Conservation (phyloP, 2,888 invertebrate species). For the Melieria omissa region DNA sequence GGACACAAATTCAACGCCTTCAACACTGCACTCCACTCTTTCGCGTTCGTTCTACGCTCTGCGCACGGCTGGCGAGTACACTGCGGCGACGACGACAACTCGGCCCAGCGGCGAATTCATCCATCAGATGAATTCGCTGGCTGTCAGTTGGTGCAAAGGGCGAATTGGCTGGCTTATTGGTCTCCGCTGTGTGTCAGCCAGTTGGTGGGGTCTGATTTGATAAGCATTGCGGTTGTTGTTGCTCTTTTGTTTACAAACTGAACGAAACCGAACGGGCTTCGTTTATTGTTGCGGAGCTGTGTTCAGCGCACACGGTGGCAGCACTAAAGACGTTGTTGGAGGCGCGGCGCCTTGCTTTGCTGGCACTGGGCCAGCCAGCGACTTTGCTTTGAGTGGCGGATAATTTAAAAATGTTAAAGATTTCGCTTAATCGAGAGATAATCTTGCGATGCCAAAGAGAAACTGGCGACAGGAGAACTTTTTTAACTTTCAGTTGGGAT, state of each 20-base stretch:
- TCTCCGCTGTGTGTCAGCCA: background rate
- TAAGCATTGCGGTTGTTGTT: constrained; percentile 11
- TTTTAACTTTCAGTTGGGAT: no score
- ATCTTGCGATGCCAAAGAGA: no score
- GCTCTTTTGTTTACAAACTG: constrained; percentile 18
- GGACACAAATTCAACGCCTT: background rate
- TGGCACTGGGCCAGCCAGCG: background rate
- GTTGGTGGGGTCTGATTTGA: constrained; percentile 1
- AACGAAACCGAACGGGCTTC: constrained; percentile 25
- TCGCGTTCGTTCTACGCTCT: constrained; percentile 18
- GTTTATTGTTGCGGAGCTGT: constrained; percentile 12
- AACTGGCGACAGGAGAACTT: no score
- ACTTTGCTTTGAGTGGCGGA: background rate
- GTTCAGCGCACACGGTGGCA: constrained; percentile 9
- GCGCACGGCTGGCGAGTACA: constrained; percentile 17
- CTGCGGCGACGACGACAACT: constrained; percentile 11
- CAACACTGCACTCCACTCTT: constrained; percentile 17
- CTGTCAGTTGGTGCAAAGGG: constrained; percentile 1
- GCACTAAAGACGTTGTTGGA: no score
- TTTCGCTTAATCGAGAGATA: no score
- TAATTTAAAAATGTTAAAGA: background rate
- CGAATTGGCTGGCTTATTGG: background rate
- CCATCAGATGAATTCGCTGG: constrained; percentile 15
- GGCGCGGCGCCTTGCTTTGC: no score
- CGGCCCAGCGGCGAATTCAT: constrained; percentile 32